Base-by-base conservation (phyloP, 1,140 invertebrate genomes). In the Drosophila takahashii region DNA sequence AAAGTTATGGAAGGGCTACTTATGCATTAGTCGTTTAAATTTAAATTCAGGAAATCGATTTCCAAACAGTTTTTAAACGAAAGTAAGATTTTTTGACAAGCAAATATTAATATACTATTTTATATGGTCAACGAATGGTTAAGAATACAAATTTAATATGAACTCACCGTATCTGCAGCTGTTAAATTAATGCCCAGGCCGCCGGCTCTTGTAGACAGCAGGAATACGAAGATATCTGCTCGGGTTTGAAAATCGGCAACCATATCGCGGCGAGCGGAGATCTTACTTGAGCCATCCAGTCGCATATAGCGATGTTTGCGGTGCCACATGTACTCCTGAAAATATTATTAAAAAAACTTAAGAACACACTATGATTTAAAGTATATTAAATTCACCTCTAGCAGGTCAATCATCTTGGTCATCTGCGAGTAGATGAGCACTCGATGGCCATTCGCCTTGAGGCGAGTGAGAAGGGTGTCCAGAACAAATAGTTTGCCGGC, bases 181-280 rank as follows among this genome's bases (percentile, higher is more conserved):
- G 98, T 99, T 50, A 99, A 94, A 93, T 99, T 99, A 87, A 99
- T 99, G 70, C 99, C 99, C 36, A 99, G 94, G 44, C 99, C 99
- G 16, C 99, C 99, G 18, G 99, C 98, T 81, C 98, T 94, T 0
- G 99, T 99, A 3, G 97, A 99, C 36, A 99, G 93, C 32, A 99
- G 93, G 93, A 99, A 99, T 51, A 98, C 97, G 93, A 99, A 99
- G 79, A 98, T 98, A 92, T 98, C 97, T 1, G 96, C 94, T 50
- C 96, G 95, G 9, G 96, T 95, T 93, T 98, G 96, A 92, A 98
- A 98, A 93, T 98, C 97, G 1, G 97, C 97, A 5, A 98, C 97
- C 97, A 98, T 98, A 87, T 98, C 97, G 16, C 97, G 94, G 69
- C 97, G 93, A 64, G 98, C 97, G 0, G 97, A 97, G 62, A 98